Conservation (phyloP, 2,797 vertebrate genomes). For the Nothura maculosa region DNA sequence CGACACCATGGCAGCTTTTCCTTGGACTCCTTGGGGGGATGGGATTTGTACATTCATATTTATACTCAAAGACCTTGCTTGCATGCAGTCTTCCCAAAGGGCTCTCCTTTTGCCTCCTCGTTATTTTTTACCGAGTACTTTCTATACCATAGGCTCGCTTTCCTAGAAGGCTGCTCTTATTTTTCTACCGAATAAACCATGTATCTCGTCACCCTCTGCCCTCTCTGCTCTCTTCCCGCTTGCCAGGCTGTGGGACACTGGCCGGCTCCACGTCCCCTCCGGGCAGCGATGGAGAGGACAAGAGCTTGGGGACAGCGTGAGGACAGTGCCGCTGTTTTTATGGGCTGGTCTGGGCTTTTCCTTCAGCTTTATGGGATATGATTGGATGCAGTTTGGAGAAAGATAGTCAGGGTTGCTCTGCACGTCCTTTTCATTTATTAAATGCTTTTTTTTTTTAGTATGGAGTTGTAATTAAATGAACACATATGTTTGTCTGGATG, state of each 20-base stretch:
- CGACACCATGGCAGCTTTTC: not conserved
- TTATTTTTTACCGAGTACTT: not conserved
- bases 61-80: constrained; percentile 58
- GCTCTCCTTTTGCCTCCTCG: not conserved
- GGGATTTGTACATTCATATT: constrained; percentile 33
- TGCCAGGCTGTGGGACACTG: not conserved
- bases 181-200: constrained; percentile 23
- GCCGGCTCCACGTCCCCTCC: not conserved
- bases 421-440: not conserved
- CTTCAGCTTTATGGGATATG: fast-evolving
- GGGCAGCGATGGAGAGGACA: not conserved
- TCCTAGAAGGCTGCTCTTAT: constrained; percentile 21
- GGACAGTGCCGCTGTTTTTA: not conserved
- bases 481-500: not conserved
- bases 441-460: not conserved
- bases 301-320: not conserved
- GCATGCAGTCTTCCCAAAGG: constrained; percentile 4
- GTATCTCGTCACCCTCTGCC: not conserved
- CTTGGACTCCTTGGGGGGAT: not conserved
- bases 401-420: not conserved
- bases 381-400: not conserved
- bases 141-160: constrained; percentile 3
- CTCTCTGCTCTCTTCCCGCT: not conserved
- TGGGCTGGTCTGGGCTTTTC: not conserved
- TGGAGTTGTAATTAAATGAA: not conserved